These are phyloP conservation scores for Drosophila carrolli DNA, from an alignment of 1,140 invertebrate genomes.

Conservation along the genomic window DNA sequence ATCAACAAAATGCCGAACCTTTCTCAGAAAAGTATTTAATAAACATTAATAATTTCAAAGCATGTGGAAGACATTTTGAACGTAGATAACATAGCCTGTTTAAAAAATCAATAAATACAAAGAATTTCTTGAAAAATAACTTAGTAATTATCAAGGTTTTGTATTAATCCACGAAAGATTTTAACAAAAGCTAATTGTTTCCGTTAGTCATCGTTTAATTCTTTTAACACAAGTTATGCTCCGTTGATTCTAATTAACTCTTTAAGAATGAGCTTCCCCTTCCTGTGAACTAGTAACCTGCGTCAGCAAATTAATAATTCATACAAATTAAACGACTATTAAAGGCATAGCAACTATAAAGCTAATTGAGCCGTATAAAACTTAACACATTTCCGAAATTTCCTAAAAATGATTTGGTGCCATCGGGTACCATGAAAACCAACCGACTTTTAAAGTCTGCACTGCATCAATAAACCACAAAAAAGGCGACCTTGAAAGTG, in stretches of 20 bases:
- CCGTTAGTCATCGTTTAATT: constrained; percentile 17
- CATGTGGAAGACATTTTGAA: too few species aligned
- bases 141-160: constrained; percentile 20
- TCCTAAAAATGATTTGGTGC: neutral
- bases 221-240: constrained; percentile 15
- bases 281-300: constrained; percentile 34
- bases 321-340: constrained; percentile 25
- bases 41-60: too few species aligned
- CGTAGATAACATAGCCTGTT: too few species aligned
- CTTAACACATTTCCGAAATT: neutral
- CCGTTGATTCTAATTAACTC: constrained; percentile 19
- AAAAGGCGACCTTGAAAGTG: constrained; percentile 58
- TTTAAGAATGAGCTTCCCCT: constrained; percentile 36
- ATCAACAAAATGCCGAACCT: too few species aligned
- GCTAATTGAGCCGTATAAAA: constrained; percentile 19
- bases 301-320: constrained; percentile 26
- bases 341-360: constrained; percentile 14
- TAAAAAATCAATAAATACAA: too few species aligned
- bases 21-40: too few species aligned
- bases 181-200: constrained; percentile 5
- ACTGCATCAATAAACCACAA: constrained; percentile 32
- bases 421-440: constrained; percentile 4
- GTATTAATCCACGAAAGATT: neutral
- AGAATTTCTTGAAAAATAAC: too few species aligned
- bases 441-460: constrained; percentile 1